phyloP scores from a whole-genome alignment of 1,140 invertebrate genomes.

The Oppia nitens region DNA sequence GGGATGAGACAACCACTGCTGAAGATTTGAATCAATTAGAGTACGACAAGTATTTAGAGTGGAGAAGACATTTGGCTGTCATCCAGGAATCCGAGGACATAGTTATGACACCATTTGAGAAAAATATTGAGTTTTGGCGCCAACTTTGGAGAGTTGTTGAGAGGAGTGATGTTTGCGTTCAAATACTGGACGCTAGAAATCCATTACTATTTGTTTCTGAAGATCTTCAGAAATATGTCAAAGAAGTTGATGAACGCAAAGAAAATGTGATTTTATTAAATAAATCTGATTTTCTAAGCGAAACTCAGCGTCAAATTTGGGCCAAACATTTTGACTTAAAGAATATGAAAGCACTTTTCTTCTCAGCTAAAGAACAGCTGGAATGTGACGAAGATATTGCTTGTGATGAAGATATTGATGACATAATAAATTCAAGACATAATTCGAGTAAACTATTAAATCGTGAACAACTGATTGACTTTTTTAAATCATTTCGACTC shows the following conservation, averaged over 20 bases:
- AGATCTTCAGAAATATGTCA: constrained; percentile 86
- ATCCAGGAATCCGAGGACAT: constrained; percentile 64
- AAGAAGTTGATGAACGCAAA: constrained; percentile 57
- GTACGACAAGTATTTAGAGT: constrained; percentile 63
- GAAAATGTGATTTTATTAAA: constrained; percentile 74
- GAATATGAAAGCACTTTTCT: constrained; percentile 56
- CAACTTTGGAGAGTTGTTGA: constrained; percentile 97
- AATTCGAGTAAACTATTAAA: not conserved
- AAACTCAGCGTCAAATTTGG: constrained; percentile 65
- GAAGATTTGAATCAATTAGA: constrained; percentile 61
- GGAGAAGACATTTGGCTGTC: constrained; percentile 58
- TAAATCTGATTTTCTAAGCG: constrained; percentile 85
- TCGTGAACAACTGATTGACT: constrained; percentile 5
- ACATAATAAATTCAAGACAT: not conserved
- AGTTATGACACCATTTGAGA: constrained; percentile 87
- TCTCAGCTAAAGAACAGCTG: constrained; percentile 45
- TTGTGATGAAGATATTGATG: not conserved
- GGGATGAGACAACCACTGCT: constrained; percentile 52
- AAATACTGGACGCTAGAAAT: constrained; percentile 93
- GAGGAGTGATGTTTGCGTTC: constrained; percentile 77
- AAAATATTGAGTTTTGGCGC: constrained; percentile 95
- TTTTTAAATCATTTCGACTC: constrained; percentile 7
- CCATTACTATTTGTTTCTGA: constrained; percentile 80
- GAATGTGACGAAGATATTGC: not conserved
- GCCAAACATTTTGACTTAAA: constrained; percentile 60